phyloP scores from a whole-genome alignment of 1,140 invertebrate species.

The Teleopsis dalmanni region DNA sequence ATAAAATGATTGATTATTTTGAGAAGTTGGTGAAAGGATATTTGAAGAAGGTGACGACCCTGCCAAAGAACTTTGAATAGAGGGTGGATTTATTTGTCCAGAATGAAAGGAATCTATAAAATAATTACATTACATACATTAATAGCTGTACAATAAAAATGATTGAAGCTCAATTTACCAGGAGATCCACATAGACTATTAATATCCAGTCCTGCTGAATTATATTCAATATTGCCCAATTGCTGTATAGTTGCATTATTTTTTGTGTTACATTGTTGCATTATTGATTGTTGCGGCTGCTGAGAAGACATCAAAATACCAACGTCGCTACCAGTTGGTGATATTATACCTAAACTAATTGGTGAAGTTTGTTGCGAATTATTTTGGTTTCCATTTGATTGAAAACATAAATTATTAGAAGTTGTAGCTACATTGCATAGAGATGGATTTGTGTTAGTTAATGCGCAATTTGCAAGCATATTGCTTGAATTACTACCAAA shows the following conservation, averaged over 20 bases:
- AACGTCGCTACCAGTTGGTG: slow-evolving; percentile 42
- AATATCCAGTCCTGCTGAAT: slow-evolving; percentile 47
- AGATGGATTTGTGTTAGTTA: slow-evolving; percentile 11
- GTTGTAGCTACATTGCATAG: slow-evolving; percentile 15
- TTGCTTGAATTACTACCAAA: slow-evolving; percentile 34
- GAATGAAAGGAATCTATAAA: slow-evolving; percentile 41
- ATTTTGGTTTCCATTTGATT: slow-evolving; percentile 16
- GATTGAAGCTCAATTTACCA: too few relatives aligned
- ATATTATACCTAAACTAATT: slow-evolving; percentile 37
- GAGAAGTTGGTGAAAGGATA: slow-evolving; percentile 39
- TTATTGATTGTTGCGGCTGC: slow-evolving; percentile 33
- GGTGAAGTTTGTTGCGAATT: slow-evolving; percentile 30
- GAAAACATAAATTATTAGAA: slow-evolving; percentile 19
- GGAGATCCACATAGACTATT: slow-evolving; percentile 46
- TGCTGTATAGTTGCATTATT: slow-evolving; percentile 35
- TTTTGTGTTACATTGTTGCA: slow-evolving; percentile 37
- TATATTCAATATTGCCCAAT: slow-evolving; percentile 49
- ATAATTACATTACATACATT: too few relatives aligned
- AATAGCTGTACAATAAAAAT: too few relatives aligned
- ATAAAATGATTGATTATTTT: slow-evolving; percentile 49
- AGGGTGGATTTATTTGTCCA: slow-evolving; percentile 45
- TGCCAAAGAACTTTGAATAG: slow-evolving; percentile 41
- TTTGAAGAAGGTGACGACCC: slow-evolving; percentile 41
- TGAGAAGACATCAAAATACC: slow-evolving; percentile 44
- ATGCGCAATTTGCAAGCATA: slow-evolving; percentile 27